Evolutionary conservation across 1,140 invertebrate genomes (phyloP).

Genomic region (Sycophila sp.): DNA sequence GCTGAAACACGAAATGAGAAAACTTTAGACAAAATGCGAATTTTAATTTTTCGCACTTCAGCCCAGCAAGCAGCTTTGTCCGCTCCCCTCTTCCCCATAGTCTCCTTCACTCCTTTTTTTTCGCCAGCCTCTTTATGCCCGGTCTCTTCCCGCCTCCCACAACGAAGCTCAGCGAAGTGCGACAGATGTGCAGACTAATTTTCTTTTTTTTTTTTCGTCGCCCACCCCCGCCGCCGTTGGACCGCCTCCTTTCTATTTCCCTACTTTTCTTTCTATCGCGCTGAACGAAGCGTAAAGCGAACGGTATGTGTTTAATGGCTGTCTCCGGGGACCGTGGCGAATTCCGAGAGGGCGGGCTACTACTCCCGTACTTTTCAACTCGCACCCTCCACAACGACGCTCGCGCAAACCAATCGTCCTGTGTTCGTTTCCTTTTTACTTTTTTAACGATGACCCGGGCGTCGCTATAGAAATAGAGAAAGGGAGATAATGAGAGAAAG

Average conservation of each 20-base stretch:
- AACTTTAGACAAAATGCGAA: constrained; percentile 18
- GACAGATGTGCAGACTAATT: constrained; percentile 56
- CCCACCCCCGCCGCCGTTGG: background rate
- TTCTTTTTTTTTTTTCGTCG: constrained; percentile 29
- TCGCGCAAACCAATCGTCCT: too few species aligned
- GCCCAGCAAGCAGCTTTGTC: background rate
- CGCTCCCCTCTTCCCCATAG: background rate
- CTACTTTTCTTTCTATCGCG: background rate
- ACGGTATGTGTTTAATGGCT: constrained; percentile 52
- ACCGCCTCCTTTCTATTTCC: background rate
- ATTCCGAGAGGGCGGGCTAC: constrained; percentile 40
- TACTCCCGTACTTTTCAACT: background rate
- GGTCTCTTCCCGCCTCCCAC: background rate
- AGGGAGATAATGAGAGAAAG: too few species aligned
- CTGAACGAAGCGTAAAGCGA: background rate
- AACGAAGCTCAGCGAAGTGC: constrained; percentile 24
- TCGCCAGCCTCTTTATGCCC: background rate
- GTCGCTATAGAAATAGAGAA: too few species aligned
- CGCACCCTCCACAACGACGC: too few species aligned
- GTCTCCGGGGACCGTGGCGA: constrained; percentile 34
- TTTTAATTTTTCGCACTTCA: constrained; percentile 25
- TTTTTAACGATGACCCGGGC: too few species aligned
- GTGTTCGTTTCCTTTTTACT: too few species aligned
- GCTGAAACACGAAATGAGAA: background rate
- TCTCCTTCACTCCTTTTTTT: background rate